Conservation (phyloP, 2,888 invertebrate species). For the Crocallis elinguaria region DNA sequence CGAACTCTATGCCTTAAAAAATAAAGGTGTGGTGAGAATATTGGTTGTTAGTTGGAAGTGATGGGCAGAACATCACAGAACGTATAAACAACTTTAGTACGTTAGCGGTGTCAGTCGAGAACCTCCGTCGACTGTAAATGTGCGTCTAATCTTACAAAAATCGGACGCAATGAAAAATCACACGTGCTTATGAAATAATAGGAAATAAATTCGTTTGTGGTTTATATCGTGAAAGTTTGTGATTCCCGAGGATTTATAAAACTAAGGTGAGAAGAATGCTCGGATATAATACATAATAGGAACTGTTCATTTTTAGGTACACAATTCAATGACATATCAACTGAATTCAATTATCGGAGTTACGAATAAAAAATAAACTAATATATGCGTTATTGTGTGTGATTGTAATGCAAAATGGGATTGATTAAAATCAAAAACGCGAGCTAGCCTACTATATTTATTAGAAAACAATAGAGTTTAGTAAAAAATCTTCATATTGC, state of each 20-base stretch:
- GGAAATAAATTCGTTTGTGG: constrained; percentile 19
- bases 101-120: constrained; percentile 35
- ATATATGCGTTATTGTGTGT: too few species aligned
- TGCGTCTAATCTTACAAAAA: constrained; percentile 22
- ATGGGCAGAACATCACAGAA: constrained; percentile 30
- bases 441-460: too few species aligned
- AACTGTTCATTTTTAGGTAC: too few species aligned
- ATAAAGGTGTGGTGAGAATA: constrained; percentile 20
- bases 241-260: constrained; percentile 20
- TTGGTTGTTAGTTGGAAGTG: constrained; percentile 21
- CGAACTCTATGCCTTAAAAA: constrained; percentile 5
- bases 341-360: too few species aligned
- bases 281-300: neutral
- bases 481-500: too few species aligned
- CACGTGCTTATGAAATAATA: constrained; percentile 25
- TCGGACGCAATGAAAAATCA: constrained; percentile 38
- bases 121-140: constrained; percentile 33
- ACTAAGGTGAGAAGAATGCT: constrained; percentile 27
- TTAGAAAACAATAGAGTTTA: too few species aligned
- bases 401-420: too few species aligned
- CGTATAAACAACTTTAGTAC: constrained; percentile 42
- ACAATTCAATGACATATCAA: too few species aligned
- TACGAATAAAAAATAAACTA: too few species aligned
- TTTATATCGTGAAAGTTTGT: constrained; percentile 21
- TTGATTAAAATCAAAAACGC: too few species aligned